phyloP scores from a whole-genome alignment of 2,113 vertebrate genomes.

The Baryphthengus martii region DNA sequence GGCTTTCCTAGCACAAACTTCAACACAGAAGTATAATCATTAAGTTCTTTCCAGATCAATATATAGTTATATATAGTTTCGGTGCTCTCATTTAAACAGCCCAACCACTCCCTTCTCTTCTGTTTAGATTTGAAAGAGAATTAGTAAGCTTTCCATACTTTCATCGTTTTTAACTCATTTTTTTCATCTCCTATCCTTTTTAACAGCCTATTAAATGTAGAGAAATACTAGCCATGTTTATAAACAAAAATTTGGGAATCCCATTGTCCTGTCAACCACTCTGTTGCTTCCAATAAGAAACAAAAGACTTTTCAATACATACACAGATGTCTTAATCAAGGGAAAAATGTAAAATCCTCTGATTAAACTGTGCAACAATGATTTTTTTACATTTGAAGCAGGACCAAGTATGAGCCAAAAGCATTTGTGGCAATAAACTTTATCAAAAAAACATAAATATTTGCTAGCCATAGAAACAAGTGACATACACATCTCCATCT shows the following conservation, averaged over 20 bases:
- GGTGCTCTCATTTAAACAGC: background rate
- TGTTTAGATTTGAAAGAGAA: background rate
- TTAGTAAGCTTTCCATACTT: background rate
- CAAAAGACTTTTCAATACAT: background rate
- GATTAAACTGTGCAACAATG: background rate
- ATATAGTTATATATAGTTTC: background rate
- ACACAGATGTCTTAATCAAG: background rate
- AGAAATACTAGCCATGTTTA: background rate
- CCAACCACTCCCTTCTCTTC: background rate
- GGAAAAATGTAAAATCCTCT: background rate
- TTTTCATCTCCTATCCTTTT: background rate
- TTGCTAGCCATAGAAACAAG: slow-evolving; percentile 2
- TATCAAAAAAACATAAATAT: background rate
- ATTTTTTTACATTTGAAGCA: background rate
- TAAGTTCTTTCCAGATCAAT: background rate
- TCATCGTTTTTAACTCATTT: background rate
- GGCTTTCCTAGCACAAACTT: background rate
- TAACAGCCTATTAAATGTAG: background rate
- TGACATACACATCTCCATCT: background rate
- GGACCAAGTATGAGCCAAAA: background rate
- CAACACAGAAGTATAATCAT: background rate
- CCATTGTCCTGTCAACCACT: background rate
- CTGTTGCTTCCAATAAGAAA: background rate
- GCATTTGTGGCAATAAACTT: background rate
- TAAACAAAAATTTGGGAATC: background rate